Evolutionary conservation across 2,888 invertebrate species (phyloP), one percentile per base, ranked within the genome.

Genomic region (Amaurobius ferox): DNA sequence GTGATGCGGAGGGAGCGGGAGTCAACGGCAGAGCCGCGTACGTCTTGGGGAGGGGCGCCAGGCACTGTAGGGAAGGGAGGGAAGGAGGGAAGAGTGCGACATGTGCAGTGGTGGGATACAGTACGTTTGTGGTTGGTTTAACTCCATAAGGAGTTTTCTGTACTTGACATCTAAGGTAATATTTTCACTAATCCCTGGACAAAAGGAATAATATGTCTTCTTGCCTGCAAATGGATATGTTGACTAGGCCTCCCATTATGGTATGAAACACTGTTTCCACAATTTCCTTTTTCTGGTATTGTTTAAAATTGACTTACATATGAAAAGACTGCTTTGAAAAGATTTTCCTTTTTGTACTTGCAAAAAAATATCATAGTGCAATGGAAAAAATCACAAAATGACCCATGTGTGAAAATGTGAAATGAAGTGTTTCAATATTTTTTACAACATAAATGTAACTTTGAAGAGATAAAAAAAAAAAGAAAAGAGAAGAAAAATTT

Each of bases 11-110:
- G 95, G 89, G 96, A 95, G 88, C 96, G 97, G 89, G 98, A 96
- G 92, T 96, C 96, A 92, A 95, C 94, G 90, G 98, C 95, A 92
- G 94, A 94, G 89, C 96, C 97, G 90, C 94, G 94, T 92, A 98
- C 96, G 93, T 97, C 96, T 94, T 95, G 95, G 91, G 98, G 98
- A 91, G 98, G 97, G 91, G 97, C 97, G 93, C 97, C 97, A 91
- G 98, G 98, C 93, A 97, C 98, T 98, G 90, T 79, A 88, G 81
- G 89, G 85, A 71, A 77, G 73, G 76, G 79, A 70, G 72, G 76
- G 67, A 72, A 55, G 78, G 76, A 79, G 83, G 83, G 87, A 67
- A 76, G 83, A 76, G 87, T 79, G 87, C 79, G 73, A 81, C 72
- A 66, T 87, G 81, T 78, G 71, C 71, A 78, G 80, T 72, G 77